A percentile compares a stretch with the other conserved stretches of the same genome.
Conservation (phyloP, 2,797 vertebrate species). For the Hydrolagus colliei region DNA sequence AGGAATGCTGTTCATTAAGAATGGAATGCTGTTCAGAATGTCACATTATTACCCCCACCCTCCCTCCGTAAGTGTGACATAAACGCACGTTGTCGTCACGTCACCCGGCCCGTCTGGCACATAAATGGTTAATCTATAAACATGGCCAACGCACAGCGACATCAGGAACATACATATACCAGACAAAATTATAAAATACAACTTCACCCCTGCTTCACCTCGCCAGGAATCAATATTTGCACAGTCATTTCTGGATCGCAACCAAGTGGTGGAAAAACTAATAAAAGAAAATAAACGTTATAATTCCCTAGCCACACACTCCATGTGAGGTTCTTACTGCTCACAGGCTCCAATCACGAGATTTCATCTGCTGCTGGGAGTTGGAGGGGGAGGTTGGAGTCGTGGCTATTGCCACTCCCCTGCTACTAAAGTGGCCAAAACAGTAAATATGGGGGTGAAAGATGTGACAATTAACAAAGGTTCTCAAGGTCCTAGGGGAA, state of each 20-base stretch:
- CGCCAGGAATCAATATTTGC: slow-evolving; percentile 31
- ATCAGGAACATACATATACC: background rate
- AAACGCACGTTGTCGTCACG: no score
- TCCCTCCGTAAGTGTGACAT: no score
- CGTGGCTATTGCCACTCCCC: slow-evolving; percentile 16
- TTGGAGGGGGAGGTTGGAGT: background rate
- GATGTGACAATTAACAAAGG: no score
- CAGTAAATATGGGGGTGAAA: background rate
- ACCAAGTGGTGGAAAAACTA: slow-evolving; percentile 31
- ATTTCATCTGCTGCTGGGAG: slow-evolving; percentile 21
- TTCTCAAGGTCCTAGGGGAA: no score
- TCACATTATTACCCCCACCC: no score
- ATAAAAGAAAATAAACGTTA: slow-evolving; percentile 32
- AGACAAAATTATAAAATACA: slow-evolving; percentile 1
- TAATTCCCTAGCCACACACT: slow-evolving; percentile 23
- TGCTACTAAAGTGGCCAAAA: background rate
- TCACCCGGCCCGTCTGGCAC: no score
- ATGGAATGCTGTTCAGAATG: no score
- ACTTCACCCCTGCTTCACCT: slow-evolving; percentile 29
- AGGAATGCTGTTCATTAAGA: no score
- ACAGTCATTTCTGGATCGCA: slow-evolving; percentile 27
- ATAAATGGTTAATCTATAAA: no score
- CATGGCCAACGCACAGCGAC: no score
- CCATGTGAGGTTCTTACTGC: slow-evolving; percentile 13
- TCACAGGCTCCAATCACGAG: background rate